Conservation (phyloP, 2,113 vertebrate species). For the Heterochromis multidens region DNA sequence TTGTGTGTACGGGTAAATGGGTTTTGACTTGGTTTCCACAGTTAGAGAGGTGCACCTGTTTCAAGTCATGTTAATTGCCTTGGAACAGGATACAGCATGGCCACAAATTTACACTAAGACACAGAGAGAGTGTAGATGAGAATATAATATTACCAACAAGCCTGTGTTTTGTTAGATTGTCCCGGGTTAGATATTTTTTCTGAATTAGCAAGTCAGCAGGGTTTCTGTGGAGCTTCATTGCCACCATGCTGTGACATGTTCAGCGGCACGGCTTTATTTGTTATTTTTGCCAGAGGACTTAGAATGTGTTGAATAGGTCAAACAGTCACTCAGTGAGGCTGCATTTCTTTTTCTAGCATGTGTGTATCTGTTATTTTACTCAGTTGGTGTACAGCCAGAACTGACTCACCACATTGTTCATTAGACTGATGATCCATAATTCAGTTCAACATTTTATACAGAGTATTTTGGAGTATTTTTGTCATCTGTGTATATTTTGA, state of each 20-base stretch:
- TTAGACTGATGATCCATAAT: constrained; percentile 3
- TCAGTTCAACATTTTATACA: background rate
- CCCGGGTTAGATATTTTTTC: background rate
- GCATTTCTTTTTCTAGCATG: background rate
- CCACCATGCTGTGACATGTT: background rate
- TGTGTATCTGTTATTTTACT: background rate
- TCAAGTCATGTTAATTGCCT: constrained; percentile 3
- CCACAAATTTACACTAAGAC: background rate
- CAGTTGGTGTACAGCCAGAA: background rate
- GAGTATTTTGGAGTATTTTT: background rate
- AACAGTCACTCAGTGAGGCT: background rate
- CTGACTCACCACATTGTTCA: background rate
- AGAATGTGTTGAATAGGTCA: background rate
- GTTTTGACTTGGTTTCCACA: background rate
- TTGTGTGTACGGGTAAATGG: background rate
- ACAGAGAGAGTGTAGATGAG: background rate
- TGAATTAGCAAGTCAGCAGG: background rate
- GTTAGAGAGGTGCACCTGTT: background rate
- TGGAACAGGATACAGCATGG: background rate
- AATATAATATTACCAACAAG: background rate
- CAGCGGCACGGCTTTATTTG: background rate
- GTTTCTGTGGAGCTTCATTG: background rate
- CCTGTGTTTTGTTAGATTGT: background rate
- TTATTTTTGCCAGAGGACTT: background rate
- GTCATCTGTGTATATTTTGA: background rate